Evolutionary conservation across 2,113 vertebrate genomes (phyloP).

Genomic region (Campylorhamphus procurvoides): DNA sequence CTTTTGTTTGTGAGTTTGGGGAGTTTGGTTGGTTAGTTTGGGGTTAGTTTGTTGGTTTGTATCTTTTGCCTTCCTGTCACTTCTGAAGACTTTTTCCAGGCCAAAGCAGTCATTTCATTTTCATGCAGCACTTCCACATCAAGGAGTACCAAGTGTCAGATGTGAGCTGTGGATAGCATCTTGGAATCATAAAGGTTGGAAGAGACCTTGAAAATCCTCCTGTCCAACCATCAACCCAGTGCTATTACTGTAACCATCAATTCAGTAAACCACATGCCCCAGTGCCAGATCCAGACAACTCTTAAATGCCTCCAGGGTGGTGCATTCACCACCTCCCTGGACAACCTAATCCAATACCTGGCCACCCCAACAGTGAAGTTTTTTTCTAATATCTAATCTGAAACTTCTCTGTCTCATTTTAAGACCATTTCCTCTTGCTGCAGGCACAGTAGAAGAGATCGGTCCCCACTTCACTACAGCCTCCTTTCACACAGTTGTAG

Average conservation of each 20-base stretch:
- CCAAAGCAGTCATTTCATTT: not conserved
- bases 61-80: not conserved
- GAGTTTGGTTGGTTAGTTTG: not conserved
- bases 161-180: not conserved
- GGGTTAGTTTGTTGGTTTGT: not conserved
- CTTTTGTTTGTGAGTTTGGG: not conserved
- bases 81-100: not conserved
- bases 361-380: too few species aligned
- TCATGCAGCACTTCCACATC: not conserved
- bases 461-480: not conserved
- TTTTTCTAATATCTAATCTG: not conserved
- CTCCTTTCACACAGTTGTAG: not conserved
- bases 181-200: not conserved
- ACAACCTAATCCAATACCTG: not conserved
- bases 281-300: not conserved
- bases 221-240: not conserved
- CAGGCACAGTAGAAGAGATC: fast-evolving
- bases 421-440: too few species aligned
- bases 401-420: not conserved
- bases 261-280: not conserved
- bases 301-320: not conserved
- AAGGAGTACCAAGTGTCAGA: not conserved
- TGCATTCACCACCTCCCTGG: not conserved
- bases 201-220: not conserved
- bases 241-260: too few species aligned